Conservation (phyloP, 2,888 invertebrate genomes). For the Lottia scabra region DNA sequence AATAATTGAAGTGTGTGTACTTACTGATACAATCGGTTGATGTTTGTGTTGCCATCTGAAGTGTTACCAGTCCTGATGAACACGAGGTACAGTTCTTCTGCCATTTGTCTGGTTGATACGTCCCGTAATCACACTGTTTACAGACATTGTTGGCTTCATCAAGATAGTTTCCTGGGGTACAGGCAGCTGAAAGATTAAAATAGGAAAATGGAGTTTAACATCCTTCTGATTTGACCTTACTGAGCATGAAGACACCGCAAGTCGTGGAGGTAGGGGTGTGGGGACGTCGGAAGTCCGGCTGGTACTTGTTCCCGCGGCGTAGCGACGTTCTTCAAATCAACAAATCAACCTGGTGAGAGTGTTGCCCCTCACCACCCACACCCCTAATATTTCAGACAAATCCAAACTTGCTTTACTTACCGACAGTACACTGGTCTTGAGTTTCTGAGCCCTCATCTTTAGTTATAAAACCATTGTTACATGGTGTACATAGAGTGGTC, state of each 20-base stretch:
- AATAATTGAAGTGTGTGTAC: neutral
- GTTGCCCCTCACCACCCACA: no score
- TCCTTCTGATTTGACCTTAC: no score
- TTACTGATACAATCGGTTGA: neutral
- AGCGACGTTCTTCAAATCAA: no score
- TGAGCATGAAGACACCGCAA: no score
- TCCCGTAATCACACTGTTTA: slow-evolving; percentile 77
- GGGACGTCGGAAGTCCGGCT: no score
- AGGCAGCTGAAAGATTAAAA: slow-evolving; percentile 62
- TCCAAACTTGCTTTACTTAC: neutral
- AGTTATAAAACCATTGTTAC: slow-evolving; percentile 23
- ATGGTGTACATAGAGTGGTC: slow-evolving; percentile 17
- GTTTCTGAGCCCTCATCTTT: slow-evolving; percentile 16
- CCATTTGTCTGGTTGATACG: slow-evolving; percentile 56
- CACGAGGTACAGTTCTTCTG: slow-evolving; percentile 83
- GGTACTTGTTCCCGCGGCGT: no score
- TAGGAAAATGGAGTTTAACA: neutral
- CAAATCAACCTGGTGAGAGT: no score
- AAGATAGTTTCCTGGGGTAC: slow-evolving; percentile 89
- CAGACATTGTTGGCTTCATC: slow-evolving; percentile 80
- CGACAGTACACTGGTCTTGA: slow-evolving; percentile 11
- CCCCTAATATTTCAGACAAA: no score
- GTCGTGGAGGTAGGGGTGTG: no score
- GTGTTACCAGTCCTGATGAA: neutral
- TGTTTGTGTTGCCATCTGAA: neutral